These are phyloP conservation scores for Triplophysa yarkandensis DNA, from an alignment of 2,797 vertebrate genomes.

Conservation along the genomic window DNA sequence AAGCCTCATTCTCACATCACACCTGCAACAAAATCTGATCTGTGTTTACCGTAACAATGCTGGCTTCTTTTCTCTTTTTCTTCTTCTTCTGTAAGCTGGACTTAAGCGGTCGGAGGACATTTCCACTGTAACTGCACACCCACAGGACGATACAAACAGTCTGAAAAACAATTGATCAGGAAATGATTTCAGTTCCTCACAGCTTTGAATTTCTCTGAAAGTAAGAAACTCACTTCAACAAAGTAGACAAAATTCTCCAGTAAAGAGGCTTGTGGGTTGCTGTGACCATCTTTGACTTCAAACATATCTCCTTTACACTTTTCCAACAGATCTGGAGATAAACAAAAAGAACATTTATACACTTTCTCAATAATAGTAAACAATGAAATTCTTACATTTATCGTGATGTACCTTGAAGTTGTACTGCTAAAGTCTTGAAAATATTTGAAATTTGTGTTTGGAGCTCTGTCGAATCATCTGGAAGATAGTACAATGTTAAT, in stretches of 20 bases:
- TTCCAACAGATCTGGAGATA: conserved; percentile 83
- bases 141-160: conserved; percentile 85
- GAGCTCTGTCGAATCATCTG: conserved; percentile 89
- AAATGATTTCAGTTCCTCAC: not conserved
- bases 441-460: conserved; percentile 90
- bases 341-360: not conserved
- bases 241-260: conserved; percentile 96
- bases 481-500: conserved; percentile 15
- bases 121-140: conserved; percentile 87
- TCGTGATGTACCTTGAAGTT: conserved; percentile 87
- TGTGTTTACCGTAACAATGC: conserved; percentile 77
- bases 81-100: conserved; percentile 97
- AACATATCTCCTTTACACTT: conserved; percentile 92
- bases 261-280: conserved; percentile 82
- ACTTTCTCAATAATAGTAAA: not conserved
- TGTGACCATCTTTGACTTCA: conserved; percentile 82
- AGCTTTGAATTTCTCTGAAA: not conserved
- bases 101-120: conserved; percentile 89
- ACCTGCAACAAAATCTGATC: not conserved
- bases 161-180: conserved; percentile 63
- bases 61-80: conserved; percentile 96
- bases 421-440: conserved; percentile 87
- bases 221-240: conserved; percentile 82
- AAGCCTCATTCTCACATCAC: not conserved
- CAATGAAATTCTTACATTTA: not conserved